Evolutionary conservation across 2,888 invertebrate species (phyloP), one percentile per base, ranked within the genome.

Genomic region (Thecocarcelia acutangulata): DNA sequence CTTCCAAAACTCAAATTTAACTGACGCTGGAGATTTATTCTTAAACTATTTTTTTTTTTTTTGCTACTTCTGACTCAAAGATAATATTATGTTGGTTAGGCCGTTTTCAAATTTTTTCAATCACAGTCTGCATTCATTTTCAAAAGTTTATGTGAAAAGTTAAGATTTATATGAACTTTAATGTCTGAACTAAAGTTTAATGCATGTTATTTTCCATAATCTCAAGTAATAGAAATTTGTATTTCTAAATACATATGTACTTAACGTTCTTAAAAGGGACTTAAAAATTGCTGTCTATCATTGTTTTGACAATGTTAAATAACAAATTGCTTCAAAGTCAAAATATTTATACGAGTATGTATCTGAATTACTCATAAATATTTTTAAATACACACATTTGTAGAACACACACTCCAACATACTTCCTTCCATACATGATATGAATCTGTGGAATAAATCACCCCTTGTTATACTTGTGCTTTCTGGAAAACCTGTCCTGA

Each of bases 271-370:
- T 37, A 24, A 69, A 69, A 61, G 13, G 33, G 15, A 40, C 40
- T 12, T 42, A 42, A n/a, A 13, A n/a, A 33, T 64, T 6, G 19
- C 64, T 78, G 72, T 52, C 52, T 59, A n/a, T 70, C 74, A 74
- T 37, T 64, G 64, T 15, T 59, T 78, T 82, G 82, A 78, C 82
- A 78, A 69, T 66, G 44, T 82, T 82, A 74, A 78, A 78, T 82
- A 78, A 78, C 78, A 78, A 82, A 82, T 78, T 82, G 73, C 78
- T 78, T 70, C 69, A 66, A 82, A 82, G 78, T 78, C 78, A 66
- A 78, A 82, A 74, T 75, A 78, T 66, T 75, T 69, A 82, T 78
- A n/a, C n/a, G n/a, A n/a, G n/a, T n/a, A n/a, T n/a, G n/a, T n/a
- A 78, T 82, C 78, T 70, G 78, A 78, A 82, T 82, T 82, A 78